Evolutionary conservation across 2,113 vertebrate genomes (phyloP), one percentile per base, ranked within the genome.

Genomic region (Ascaphus truei): DNA sequence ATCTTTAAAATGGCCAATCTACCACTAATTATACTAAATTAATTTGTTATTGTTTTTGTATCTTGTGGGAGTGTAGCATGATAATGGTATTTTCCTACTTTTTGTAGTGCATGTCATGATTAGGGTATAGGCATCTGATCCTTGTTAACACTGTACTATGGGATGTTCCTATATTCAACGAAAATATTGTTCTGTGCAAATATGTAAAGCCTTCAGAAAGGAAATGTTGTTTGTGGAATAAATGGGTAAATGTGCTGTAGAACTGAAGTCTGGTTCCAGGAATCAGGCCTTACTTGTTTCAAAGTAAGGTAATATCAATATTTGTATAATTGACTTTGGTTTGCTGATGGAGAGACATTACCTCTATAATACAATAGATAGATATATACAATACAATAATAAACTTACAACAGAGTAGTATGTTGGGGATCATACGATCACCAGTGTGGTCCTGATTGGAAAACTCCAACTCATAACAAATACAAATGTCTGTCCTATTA

Each of bases 61-160:
- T 7, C 18, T 62, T 23, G 55, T 23, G 20, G 41, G n/a, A 45
- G 16, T 45, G 41, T 45, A 45, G 20, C 13, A 13, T 20, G 10
- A 45, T 45, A 18, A 13, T n/a, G 60, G 43, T 63, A 50, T 48
- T 63, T 63, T 34, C 60, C 43, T 50, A 16, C 18, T 34, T 41
- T 33, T 33, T 33, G 31, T 33, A 33, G 31, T 33, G 5, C 31
- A 33, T 9, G 5, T 33, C 5, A 41, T 66, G 25, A 55, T 55
- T 31, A 45, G 23, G 27, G n/a, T n/a, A n/a, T 41, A 66, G 26
- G 39, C 16, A 66, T 55, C 51, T 56, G 50, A 51, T 30, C 36
- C 45, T 66, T 45, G 26, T 66, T 66, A 65, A 53, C 29, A 25
- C 18, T 22, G 26, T 55, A 56, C 30, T 41, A 56, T 52, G 48